phyloP scores from a whole-genome alignment of 64 coral and sea anemone species.

The Stichodactyla helianthus region DNA sequence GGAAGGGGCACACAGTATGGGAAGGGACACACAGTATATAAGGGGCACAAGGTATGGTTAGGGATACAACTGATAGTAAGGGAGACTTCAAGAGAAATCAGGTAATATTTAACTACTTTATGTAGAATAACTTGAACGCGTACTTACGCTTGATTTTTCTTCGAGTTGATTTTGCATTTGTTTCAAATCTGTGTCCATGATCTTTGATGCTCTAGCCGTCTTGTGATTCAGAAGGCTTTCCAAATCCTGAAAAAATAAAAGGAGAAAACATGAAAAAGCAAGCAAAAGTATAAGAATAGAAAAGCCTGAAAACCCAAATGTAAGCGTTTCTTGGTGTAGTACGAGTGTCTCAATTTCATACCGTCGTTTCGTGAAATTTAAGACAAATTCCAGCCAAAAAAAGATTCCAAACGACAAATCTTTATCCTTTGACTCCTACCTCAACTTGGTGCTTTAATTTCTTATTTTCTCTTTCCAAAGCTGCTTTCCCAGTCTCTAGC shows the following conservation, averaged over 20 bases:
- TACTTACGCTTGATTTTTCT: slow-evolving; percentile 67
- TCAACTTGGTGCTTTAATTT: slow-evolving; percentile 85
- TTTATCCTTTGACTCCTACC: slow-evolving; percentile 25
- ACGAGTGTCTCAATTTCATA: no score
- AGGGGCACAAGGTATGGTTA: no score
- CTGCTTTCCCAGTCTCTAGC: slow-evolving; percentile 79
- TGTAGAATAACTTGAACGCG: no score
- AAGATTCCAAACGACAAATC: no score
- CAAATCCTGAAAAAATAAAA: slow-evolving; percentile 67
- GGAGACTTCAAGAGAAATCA: neutral
- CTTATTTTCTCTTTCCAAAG: slow-evolving; percentile 89
- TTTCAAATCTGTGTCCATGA: slow-evolving; percentile 67
- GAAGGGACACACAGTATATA: neutral
- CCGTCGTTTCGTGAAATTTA: no score
- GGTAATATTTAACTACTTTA: neutral
- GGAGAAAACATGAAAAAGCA: neutral
- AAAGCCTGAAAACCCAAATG: no score
- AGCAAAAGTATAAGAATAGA: neutral
- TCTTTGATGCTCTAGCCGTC: slow-evolving; percentile 58
- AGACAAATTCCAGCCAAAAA: no score
- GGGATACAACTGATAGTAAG: no score
- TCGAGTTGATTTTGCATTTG: slow-evolving; percentile 78
- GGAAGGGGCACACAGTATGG: neutral
- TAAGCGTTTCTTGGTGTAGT: no score
- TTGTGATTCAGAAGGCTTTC: slow-evolving; percentile 64